Evolutionary conservation across 2,113 vertebrate genomes (phyloP).

Genomic region (Hylia prasina): DNA sequence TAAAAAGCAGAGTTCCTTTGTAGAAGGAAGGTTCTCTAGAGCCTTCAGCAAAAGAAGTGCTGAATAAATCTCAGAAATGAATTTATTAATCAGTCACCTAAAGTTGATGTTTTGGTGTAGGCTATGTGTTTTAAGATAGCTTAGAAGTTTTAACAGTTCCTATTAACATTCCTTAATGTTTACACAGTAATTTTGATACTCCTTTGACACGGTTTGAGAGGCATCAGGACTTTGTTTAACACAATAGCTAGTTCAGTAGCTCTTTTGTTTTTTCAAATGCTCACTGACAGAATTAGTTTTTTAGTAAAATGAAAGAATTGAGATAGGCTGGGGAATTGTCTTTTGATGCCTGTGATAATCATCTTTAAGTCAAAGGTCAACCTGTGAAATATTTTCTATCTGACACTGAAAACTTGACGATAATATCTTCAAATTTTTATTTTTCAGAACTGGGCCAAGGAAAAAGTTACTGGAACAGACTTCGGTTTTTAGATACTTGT

Average conservation of each 20-base stretch:
- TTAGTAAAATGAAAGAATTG: not conserved
- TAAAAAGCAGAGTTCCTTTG: not conserved
- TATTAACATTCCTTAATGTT: not conserved
- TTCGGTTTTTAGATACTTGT: conserved; percentile 92
- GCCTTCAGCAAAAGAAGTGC: not conserved
- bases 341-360: not conserved
- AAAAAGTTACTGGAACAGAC: conserved; percentile 93
- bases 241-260: not conserved
- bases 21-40: not conserved
- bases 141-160: not conserved
- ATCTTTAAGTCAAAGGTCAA: not conserved
- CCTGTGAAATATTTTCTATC: not conserved
- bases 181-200: not conserved
- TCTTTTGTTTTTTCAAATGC: not conserved
- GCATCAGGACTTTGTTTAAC: not conserved
- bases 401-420: not conserved
- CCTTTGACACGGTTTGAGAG: not conserved
- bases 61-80: not conserved
- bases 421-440: not conserved
- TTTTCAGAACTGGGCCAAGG: conserved; percentile 88
- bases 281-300: not conserved
- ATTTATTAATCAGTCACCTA: not conserved
- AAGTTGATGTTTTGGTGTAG: not conserved
- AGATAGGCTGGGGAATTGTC: not conserved
- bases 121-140: not conserved